A percentile compares a stretch with the other conserved stretches of the same genome.
phyloP scores from a whole-genome alignment of 2,888 invertebrate species.

The Oligia latruncula region DNA sequence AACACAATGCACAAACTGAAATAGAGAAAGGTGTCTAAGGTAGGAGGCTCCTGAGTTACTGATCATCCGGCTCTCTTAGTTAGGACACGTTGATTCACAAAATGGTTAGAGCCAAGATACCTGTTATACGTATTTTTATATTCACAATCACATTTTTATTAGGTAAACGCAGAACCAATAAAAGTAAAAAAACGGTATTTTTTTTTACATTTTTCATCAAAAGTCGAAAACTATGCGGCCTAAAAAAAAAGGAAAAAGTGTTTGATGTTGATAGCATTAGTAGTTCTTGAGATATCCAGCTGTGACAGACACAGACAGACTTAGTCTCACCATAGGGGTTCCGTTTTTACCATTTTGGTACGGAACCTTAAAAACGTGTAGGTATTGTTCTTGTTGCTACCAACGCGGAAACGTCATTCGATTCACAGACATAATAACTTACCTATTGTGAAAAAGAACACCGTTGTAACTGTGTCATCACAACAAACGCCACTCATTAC shows the following conservation, averaged over 20 bases:
- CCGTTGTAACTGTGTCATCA: background rate
- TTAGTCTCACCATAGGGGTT: too few relatives aligned
- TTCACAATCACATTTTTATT: background rate
- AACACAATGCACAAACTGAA: background rate
- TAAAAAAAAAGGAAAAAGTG: too few relatives aligned
- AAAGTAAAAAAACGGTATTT: background rate
- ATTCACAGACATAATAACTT: background rate
- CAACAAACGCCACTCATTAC: conserved; percentile 33
- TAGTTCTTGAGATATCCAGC: too few relatives aligned
- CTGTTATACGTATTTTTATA: background rate
- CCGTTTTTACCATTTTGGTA: too few relatives aligned
- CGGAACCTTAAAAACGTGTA: too few relatives aligned
- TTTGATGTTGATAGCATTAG: too few relatives aligned
- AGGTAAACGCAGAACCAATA: background rate
- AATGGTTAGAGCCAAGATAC: background rate
- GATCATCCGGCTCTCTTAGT: background rate
- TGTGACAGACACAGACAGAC: too few relatives aligned
- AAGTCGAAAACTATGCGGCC: too few relatives aligned
- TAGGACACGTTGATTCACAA: background rate
- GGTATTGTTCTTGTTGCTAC: background rate
- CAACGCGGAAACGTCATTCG: background rate
- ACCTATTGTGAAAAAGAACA: background rate
- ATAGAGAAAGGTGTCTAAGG: background rate
- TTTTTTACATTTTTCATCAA: too few relatives aligned
- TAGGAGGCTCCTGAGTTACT: background rate